Evolutionary conservation across 2,888 invertebrate genomes (phyloP), one percentile per base, ranked within the genome.

Genomic region (Drosophila buzzatii): DNA sequence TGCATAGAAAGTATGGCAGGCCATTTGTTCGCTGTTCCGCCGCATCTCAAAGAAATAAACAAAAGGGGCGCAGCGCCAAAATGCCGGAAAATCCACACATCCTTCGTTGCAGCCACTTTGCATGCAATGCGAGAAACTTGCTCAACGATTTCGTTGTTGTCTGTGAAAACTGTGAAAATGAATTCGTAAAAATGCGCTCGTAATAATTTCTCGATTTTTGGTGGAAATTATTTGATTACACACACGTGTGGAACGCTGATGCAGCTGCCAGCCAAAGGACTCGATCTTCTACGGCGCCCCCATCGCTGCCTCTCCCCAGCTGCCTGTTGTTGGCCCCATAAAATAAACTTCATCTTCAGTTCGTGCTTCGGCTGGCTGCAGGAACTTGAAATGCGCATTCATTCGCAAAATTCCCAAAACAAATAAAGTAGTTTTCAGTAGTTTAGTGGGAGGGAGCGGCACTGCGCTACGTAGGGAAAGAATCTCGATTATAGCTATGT

Each of bases 191-290:
- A 91, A 90, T 88, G 76, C 79, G 71, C 74, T 82, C 57, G 86
- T 82, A 91, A 91, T 89, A 91, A 87, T 91, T 91, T 90, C 89
- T 82, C 91, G 90, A 91, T 92, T 92, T 85, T 84, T 77, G 90
- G 80, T 79, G 82, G 66, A 91, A 92, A 92, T 92, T 91, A 92
- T 91, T 91, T 91, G 91, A 91, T 92, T 91, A 90, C 86, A 89
- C 90, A 91, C 90, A 89, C 89, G 84, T 84, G 89, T 82, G 86
- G 72, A 81, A 76, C 81, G 69, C 79, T 74, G 75, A 73, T 78
- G 69, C 63, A 65, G 57, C 63, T 65, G 69, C 70, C 79, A 51
- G 64, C 51, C 49, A 66, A 64, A 63, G 52, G 73, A 70, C 73
- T 65, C 59, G 55, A 73, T 66, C 65, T 79, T 52, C 60, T 42